Evolutionary conservation across 2,888 invertebrate genomes (phyloP).

Genomic region (Drosophila vallismaia): DNA sequence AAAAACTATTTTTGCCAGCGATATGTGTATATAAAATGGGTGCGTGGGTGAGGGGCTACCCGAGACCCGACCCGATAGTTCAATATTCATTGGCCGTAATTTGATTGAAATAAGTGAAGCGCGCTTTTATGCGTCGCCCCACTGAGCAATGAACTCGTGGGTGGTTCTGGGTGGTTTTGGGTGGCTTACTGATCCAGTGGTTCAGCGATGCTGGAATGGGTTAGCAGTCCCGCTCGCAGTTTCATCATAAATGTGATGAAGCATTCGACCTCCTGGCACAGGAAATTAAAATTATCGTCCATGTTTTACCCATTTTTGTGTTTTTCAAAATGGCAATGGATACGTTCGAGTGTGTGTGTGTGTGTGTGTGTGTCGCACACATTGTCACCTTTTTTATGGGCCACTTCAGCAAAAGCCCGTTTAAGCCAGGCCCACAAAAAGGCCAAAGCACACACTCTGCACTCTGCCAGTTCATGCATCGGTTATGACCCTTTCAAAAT

Average conservation of each 20-base stretch:
- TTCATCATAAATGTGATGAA: conserved; percentile 64
- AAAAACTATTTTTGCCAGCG: conserved; percentile 36
- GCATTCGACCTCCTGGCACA: conserved; percentile 59
- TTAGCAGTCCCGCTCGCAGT: conserved; percentile 40
- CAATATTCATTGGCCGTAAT: conserved; percentile 79
- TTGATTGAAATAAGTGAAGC: conserved; percentile 76
- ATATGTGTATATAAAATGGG: conserved; percentile 6
- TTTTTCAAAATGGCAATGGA: background rate
- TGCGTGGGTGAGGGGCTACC: conserved; percentile 6
- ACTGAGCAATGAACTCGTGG: conserved; percentile 59
- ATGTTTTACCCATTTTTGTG: conserved; percentile 43
- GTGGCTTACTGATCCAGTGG: conserved; percentile 5
- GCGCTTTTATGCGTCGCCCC: conserved; percentile 72
- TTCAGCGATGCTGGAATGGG: background rate
- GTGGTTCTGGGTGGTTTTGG: conserved; percentile 24
- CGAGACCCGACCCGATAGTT: conserved; percentile 52
- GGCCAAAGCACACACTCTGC: background rate
- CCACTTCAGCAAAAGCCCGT: conserved; percentile 10
- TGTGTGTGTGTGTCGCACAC: conserved; percentile 21
- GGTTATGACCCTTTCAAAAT: conserved; percentile 16
- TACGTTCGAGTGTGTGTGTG: background rate
- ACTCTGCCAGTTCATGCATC: conserved; percentile 8
- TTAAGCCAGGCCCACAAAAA: conserved; percentile 15
- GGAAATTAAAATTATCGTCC: conserved; percentile 67
- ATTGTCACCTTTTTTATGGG: conserved; percentile 41